Evolutionary conservation across 2,888 invertebrate genomes (phyloP).

Genomic region (Artemia sp.): DNA sequence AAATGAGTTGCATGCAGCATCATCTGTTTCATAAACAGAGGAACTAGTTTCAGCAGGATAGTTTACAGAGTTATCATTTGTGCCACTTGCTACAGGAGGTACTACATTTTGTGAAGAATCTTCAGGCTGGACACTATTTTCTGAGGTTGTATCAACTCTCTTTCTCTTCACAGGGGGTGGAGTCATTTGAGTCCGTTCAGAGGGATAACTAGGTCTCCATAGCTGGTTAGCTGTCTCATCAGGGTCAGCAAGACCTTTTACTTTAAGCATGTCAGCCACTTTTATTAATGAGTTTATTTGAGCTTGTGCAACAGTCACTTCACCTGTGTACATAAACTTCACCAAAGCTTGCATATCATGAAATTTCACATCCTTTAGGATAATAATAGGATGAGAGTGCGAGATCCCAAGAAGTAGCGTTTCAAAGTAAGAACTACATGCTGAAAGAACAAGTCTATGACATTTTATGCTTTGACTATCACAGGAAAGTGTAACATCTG

Average conservation of each 20-base stretch:
- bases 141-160: not conserved
- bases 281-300: slow-evolving; percentile 20
- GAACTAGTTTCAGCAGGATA: too few relatives aligned
- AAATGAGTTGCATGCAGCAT: too few relatives aligned
- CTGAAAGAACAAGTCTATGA: slow-evolving; percentile 20
- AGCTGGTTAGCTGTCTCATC: not conserved
- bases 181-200: not conserved
- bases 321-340: slow-evolving; percentile 22
- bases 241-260: slow-evolving; percentile 20
- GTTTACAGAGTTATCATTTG: too few relatives aligned
- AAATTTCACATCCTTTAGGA: slow-evolving; percentile 21
- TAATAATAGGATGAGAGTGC: slow-evolving; percentile 21
- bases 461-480: slow-evolving; percentile 22
- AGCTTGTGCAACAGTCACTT: slow-evolving; percentile 21
- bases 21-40: too few relatives aligned
- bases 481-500: slow-evolving; percentile 22
- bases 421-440: slow-evolving; percentile 22
- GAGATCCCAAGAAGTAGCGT: slow-evolving; percentile 18
- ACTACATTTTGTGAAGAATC: too few relatives aligned
- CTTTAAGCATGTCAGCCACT: slow-evolving; percentile 20
- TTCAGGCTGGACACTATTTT: too few relatives aligned
- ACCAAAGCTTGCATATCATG: slow-evolving; percentile 20
- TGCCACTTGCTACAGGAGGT: too few relatives aligned
- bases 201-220: not conserved
- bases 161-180: slow-evolving; percentile 10